Base-by-base conservation (phyloP, 2,113 vertebrate species). In the Xenus cinereus region DNA sequence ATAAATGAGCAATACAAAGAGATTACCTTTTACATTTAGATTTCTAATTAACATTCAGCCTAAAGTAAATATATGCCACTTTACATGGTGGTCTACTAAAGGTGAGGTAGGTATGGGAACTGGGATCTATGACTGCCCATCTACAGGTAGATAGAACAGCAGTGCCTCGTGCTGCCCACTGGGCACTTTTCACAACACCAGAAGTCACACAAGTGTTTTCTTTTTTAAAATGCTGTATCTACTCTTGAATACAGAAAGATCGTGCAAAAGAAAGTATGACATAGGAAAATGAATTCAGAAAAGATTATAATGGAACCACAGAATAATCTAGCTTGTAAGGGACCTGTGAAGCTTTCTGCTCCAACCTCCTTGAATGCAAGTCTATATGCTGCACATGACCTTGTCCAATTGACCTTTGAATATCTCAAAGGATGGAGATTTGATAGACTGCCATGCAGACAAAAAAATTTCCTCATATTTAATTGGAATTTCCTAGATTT, bases 121-220 rank as follows among this genome's bases (percentile, higher is more conserved):
- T 32, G 23, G n/a, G 39, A 50, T 7, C 16, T 41, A 26, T 0
- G 2, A 41, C 7, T 4, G 9, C 22, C 17, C 13, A 45, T 9
- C 30, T 14, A 24, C 4, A 78, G 12, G 12, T 8, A 35, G 17
- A 45, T 2, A 48, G 22, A 64, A 53, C 15, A 63, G 10, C 54
- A 45, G 12, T 39, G 14, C 30, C 45, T 62, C 33, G 12, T 56
- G 27, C 43, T 81, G 63, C 53, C 27, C n/a, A 37, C 17, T 20
- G 27, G 41, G 21, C 27, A 51, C 17, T 51, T 51, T 23, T 7
- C 35, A 88, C 19, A 86, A 0, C 24, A 37, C 4, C 30, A 71
- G 8, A 28, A 74, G 33, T 28, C n/a, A 50, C 17, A 54, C 16
- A 13, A 1, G 2, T 28, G 7, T 76, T 50, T 64, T 32, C 3